These are phyloP conservation scores for Microtus oregoni DNA, from an alignment of 2,113 vertebrate genomes.

Conservation along the genomic window DNA sequence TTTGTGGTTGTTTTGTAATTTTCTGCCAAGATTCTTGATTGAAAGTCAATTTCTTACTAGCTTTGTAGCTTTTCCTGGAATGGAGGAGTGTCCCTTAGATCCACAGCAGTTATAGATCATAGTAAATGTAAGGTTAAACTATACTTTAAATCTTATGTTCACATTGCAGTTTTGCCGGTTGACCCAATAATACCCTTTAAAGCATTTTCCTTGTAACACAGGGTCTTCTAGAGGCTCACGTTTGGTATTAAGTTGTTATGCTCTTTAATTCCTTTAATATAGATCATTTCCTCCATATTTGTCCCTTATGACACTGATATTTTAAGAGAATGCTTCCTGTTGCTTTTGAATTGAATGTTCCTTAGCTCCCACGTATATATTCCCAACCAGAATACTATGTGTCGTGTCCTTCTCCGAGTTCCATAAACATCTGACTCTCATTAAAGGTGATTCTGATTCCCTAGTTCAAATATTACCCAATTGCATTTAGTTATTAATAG, in stretches of 20 bases:
- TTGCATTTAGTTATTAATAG: constrained; percentile 32
- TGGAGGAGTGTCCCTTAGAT: neutral
- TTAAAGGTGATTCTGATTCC: constrained; percentile 17
- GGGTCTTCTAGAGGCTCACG: neutral
- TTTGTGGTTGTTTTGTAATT: neutral
- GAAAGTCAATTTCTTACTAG: neutral
- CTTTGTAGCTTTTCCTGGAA: neutral
- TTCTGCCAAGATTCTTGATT: constrained; percentile 16
- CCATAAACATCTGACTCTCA: neutral
- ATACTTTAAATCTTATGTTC: neutral
- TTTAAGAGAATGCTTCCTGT: constrained; percentile 25
- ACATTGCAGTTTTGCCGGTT: neutral
- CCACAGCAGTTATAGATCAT: neutral
- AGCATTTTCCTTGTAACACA: neutral
- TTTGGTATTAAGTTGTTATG: neutral
- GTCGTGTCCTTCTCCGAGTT: neutral
- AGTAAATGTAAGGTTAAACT: neutral
- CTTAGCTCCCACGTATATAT: constrained; percentile 23
- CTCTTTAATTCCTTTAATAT: neutral
- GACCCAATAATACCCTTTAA: neutral
- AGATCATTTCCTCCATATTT: constrained; percentile 11
- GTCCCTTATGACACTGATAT: neutral
- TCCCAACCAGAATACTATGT: neutral
- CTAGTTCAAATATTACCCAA: constrained; percentile 3
- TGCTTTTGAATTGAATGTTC: constrained; percentile 26